These are phyloP conservation scores for Buathra laborator DNA, from an alignment of 2,888 invertebrate genomes.

Conservation along the genomic window DNA sequence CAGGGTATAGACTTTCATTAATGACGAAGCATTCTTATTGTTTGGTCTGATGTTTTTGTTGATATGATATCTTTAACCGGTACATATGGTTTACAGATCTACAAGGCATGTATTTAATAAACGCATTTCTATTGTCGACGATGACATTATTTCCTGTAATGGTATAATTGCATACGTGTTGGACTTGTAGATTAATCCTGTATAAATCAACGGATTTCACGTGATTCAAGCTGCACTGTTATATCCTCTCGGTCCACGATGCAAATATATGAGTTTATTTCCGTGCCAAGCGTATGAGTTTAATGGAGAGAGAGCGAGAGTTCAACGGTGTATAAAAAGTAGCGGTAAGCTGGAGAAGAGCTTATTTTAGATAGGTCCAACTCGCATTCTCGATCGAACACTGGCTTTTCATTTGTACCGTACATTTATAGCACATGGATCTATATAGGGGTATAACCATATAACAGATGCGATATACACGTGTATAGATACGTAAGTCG, in stretches of 20 bases:
- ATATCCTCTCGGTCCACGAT: background rate
- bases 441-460: conserved; percentile 20
- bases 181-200: conserved; percentile 1
- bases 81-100: too few relatives aligned
- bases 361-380: conserved; percentile 49
- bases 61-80: background rate
- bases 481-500: conserved; percentile 51
- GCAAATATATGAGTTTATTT: background rate
- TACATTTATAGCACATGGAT: conserved; percentile 46
- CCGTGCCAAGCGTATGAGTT: background rate
- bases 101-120: too few relatives aligned
- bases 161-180: background rate
- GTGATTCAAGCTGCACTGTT: background rate
- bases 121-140: too few relatives aligned
- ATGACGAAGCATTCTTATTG: too few relatives aligned
- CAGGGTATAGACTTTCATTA: background rate
- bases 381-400: conserved; percentile 53
- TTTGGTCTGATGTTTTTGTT: background rate
- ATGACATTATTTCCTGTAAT: too few relatives aligned
- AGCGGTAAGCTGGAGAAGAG: conserved; percentile 38
- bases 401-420: conserved; percentile 64
- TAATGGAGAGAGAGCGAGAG: background rate
- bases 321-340: conserved; percentile 30
- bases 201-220: conserved; percentile 16
- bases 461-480: conserved; percentile 46